Conservation (phyloP, 1,140 invertebrate species). For the Drosophila ananassae region DNA sequence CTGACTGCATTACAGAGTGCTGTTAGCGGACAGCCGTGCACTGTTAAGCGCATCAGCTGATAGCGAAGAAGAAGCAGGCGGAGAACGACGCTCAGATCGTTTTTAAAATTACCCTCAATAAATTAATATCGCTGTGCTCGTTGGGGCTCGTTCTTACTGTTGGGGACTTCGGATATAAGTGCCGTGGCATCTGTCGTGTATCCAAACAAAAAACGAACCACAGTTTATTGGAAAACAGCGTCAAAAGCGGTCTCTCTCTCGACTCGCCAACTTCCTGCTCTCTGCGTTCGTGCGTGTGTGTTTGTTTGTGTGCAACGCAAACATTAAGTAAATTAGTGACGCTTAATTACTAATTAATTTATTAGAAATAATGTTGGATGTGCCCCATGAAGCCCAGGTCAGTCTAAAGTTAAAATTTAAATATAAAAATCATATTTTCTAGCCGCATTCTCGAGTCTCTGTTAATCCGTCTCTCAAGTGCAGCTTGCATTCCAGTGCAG, state of each 20-base stretch:
- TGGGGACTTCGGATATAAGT: conserved; percentile 7
- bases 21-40: conserved; percentile 39
- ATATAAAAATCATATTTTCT: background rate
- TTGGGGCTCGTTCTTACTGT: conserved; percentile 19
- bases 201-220: conserved; percentile 2
- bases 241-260: background rate
- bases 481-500: conserved; percentile 58
- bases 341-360: conserved; percentile 12
- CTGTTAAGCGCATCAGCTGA: conserved; percentile 3
- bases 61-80: conserved; percentile 11
- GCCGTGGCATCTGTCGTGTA: background rate
- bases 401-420: conserved; percentile 2
- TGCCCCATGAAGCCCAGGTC: conserved; percentile 80
- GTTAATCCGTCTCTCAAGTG: conserved; percentile 13
- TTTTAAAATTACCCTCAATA: conserved; percentile 31
- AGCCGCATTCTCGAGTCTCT: background rate
- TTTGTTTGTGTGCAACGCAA: conserved; percentile 9
- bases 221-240: background rate
- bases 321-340: conserved; percentile 29
- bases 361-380: conserved; percentile 72
- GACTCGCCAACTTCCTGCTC: background rate
- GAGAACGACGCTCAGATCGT: conserved; percentile 16
- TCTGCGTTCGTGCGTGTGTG: conserved; percentile 5
- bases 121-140: conserved; percentile 63
- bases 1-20: background rate